Conservation (phyloP, 2,888 invertebrate species). For the Synergus itoensis region DNA sequence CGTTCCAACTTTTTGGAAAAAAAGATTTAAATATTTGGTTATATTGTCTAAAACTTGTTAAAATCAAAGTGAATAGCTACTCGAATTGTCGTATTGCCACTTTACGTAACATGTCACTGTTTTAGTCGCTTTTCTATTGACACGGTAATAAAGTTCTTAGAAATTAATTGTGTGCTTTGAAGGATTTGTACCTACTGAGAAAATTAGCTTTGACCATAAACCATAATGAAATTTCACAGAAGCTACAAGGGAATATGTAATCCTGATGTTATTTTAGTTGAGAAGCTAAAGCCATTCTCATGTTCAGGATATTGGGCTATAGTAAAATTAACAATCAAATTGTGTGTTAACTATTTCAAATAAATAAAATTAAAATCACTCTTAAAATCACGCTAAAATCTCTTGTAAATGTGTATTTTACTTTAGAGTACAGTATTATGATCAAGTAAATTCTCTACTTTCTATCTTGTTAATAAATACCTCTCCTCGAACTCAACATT, state of each 20-base stretch:
- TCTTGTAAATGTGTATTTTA: too few relatives aligned
- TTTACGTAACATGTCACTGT: slow-evolving; percentile 21
- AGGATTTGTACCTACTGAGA: neutral
- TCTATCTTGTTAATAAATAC: neutral
- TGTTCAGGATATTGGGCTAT: neutral
- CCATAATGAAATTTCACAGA: neutral
- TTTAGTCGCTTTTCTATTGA: slow-evolving; percentile 22
- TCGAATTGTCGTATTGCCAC: slow-evolving; percentile 16
- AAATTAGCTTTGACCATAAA: neutral
- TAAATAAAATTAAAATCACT: neutral
- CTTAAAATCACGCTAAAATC: too few relatives aligned
- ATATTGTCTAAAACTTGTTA: neutral
- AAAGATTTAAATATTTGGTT: neutral
- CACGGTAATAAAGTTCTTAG: slow-evolving; percentile 2
- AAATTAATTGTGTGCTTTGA: slow-evolving; percentile 1
- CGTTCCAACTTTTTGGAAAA: too few relatives aligned
- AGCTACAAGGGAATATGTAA: neutral
- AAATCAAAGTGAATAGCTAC: slow-evolving; percentile 2
- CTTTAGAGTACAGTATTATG: neutral
- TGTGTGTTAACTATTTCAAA: neutral
- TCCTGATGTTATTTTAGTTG: neutral
- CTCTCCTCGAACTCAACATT: neutral
- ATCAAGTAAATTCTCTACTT: too few relatives aligned
- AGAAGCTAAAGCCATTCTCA: neutral
- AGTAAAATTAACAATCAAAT: neutral